Conservation (phyloP, 1,140 invertebrate genomes). For the Sycobia sp. region DNA sequence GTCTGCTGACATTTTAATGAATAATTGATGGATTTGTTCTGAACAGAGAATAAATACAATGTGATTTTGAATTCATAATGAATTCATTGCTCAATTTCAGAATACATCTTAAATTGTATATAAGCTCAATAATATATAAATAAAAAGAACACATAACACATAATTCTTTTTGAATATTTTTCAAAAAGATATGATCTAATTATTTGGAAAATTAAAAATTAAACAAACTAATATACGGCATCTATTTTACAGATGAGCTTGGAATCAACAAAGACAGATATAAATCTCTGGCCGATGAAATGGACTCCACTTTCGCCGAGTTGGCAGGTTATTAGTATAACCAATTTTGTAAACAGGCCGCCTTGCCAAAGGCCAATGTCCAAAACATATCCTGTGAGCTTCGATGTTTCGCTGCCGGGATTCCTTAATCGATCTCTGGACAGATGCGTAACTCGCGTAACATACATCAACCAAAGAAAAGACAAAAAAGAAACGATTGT, state of each 20-base stretch:
- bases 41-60: too few species aligned
- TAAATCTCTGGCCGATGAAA: slow-evolving; percentile 93
- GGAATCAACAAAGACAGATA: slow-evolving; percentile 99
- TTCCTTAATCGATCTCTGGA: slow-evolving; percentile 27
- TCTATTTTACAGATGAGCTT: slow-evolving; percentile 83
- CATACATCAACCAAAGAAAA: slow-evolving; percentile 22
- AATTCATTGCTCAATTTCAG: too few species aligned
- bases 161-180: too few species aligned
- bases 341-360: slow-evolving; percentile 35
- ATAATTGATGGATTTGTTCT: too few species aligned
- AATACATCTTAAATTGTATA: too few species aligned
- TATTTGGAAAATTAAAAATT: too few species aligned
- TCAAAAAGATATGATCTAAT: too few species aligned
- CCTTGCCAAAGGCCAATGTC: too few species aligned
- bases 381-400: slow-evolving; percentile 37
- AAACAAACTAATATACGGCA: background rate
- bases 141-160: too few species aligned
- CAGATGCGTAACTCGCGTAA: slow-evolving; percentile 28
- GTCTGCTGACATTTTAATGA: too few species aligned
- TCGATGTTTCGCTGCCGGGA: slow-evolving; percentile 18
- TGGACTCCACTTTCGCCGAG: slow-evolving; percentile 92
- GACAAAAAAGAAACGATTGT: background rate
- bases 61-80: too few species aligned
- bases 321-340: slow-evolving; percentile 78
- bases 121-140: too few species aligned